phyloP scores from a whole-genome alignment of 2,888 invertebrate species.

The Standfussiana lucernea region DNA sequence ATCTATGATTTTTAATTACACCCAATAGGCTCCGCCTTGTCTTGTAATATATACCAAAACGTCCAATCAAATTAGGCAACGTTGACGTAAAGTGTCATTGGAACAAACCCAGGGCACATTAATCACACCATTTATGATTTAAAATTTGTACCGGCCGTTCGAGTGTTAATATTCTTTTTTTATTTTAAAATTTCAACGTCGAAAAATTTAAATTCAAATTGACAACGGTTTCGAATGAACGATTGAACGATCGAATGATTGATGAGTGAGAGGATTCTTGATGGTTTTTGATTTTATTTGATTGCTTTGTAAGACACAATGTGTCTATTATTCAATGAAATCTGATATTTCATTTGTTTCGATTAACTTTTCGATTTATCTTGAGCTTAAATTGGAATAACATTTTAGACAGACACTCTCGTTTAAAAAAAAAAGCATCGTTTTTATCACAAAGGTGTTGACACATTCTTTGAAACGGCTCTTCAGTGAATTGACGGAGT shows the following conservation, averaged over 20 bases:
- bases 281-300: slow-evolving; percentile 60
- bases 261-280: slow-evolving; percentile 64
- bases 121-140: slow-evolving; percentile 80
- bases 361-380: slow-evolving; percentile 23
- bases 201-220: slow-evolving; percentile 76
- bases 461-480: slow-evolving; percentile 52
- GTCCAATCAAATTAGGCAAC: slow-evolving; percentile 88
- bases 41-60: slow-evolving; percentile 86
- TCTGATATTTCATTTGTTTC: slow-evolving; percentile 40
- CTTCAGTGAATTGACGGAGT: slow-evolving; percentile 55
- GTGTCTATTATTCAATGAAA: slow-evolving; percentile 44
- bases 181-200: slow-evolving; percentile 65
- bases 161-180: slow-evolving; percentile 72
- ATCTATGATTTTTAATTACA: slow-evolving; percentile 87
- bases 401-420: slow-evolving; percentile 11
- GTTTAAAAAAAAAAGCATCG: slow-evolving; percentile 15
- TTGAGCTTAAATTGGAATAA: slow-evolving; percentile 9
- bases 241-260: slow-evolving; percentile 70
- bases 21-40: slow-evolving; percentile 83
- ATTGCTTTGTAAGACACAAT: slow-evolving; percentile 50
- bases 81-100: slow-evolving; percentile 83
- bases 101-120: slow-evolving; percentile 79
- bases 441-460: slow-evolving; percentile 50
- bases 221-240: slow-evolving; percentile 73
- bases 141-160: slow-evolving; percentile 70